Evolutionary conservation across 2,113 vertebrate genomes (phyloP), one percentile per base, ranked within the genome.

Genomic region (Pachypanchax playfairii): DNA sequence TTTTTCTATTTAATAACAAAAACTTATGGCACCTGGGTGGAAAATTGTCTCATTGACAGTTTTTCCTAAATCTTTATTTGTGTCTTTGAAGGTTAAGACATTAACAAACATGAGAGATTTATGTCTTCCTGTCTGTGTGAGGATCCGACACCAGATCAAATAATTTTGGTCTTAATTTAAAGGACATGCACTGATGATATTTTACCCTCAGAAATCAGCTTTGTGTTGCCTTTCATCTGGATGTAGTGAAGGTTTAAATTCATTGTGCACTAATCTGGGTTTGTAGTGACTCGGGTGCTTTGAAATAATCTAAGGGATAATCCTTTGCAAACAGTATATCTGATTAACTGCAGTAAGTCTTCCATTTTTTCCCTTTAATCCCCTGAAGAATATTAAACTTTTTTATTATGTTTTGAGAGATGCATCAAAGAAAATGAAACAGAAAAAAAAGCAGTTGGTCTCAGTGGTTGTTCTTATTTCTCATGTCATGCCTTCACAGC

Each of bases 291-390:
- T 63, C 56, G 46, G 59, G 29, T 67, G 52, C 67, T 83, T 80
- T 67, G 62, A 80, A 79, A 65, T 84, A 80, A 89, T 88, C 86
- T 74, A 51, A 65, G 59, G 85, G 84, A 87, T 90, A 87, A 89
- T 87, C 76, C 73, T 52, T 68, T 46, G 43, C 57, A 60, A 54
- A 78, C 71, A 73, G 60, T 81, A 49, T 80, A 73, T 71, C 48
- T 68, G 70, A 86, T 80, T 80, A 83, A 75, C 65, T 6, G 61
- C 55, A 64, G 31, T 43, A 75, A 79, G 26, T 73, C 66, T n/a
- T n/a, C 35, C 39, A 9, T 42, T 20, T 56, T 50, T 67, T 67
- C 6, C 29, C n/a, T n/a, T 58, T 54, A 62, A 76, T 75, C 65
- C 60, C n/a, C 36, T n/a, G 9, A 46, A 51, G 66, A 80, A 80